Evolutionary conservation across 2,797 vertebrate genomes (phyloP), one percentile per base, ranked within the genome.

Genomic region (Typhlichthys subterraneus): DNA sequence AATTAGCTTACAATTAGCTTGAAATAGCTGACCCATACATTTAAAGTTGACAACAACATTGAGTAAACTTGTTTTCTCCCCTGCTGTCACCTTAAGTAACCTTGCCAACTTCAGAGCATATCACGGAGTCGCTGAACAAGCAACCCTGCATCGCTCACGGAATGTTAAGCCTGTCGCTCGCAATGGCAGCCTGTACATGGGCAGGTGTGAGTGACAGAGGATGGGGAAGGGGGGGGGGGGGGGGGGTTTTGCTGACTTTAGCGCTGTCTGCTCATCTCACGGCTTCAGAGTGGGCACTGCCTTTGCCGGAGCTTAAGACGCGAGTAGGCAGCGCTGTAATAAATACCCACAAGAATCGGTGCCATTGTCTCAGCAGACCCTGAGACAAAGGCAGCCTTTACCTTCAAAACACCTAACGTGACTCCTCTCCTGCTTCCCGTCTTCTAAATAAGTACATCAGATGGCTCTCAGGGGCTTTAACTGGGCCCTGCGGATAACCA

Each of bases 361-460:
- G 80, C 72, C 63, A 2, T 23, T 23, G 52, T 77, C 70, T 85
- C 83, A 82, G 87, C 84, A 84, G 71, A 82, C 65, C 75, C 68
- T 59, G 77, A 23, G 29, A 63, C 72, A 76, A 57, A 76, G 49
- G 15, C 69, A 78, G 82, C 80, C 77, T 86, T 87, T 87, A 80
- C 85, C 79, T 85, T 82, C 61, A 84, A 82, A 85, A n/a, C 46
- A 8, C 23, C 53, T 13, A 13, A 55, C 23, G 33, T 42, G 13
- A 47, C 14, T 15, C 38, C 14, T 23, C 6, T 5, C 52, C 12
- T 53, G 3, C 9, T 47, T 1, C 45, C 49, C 54, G 17, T 45
- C 65, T 53, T 63, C 67, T 69, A 80, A 82, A 89, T 87, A 85
- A 85, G 86, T 75, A 88, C 74, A 86, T 80, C 77, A 76, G 71